Base-by-base conservation (phyloP, 2,888 invertebrate genomes). In the Lepetodrilus schrolli region DNA sequence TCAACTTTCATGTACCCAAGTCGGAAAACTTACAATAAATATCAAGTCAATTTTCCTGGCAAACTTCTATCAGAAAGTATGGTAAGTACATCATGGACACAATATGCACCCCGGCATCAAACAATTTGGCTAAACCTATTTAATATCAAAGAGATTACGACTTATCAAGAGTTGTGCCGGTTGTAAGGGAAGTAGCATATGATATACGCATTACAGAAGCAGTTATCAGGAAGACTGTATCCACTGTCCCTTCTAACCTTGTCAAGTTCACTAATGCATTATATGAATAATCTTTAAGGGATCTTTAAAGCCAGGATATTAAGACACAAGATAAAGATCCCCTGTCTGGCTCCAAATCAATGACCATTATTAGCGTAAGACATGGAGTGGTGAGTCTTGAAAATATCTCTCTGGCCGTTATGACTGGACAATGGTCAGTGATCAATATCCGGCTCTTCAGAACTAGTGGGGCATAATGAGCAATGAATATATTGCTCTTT, bases 161-260 rank as follows among this genome's bases (percentile, higher is more conserved):
- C 34, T 58, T 58, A 58, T 58, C 58, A 30, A 30, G 1, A 30
- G 10, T 30, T n/a, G 34, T 58, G 58, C n/a, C 58, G 34, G 58
- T 58, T n/a, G 58, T 30, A 30, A 17, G 58, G 58, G 26, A 26
- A 58, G 58, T 58, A 58, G 58, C 58, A 58, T 58, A 58, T 58
- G 58, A 58, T 58, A 58, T 34, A 58, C 26, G 17, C 58, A 58
- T 58, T 58, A 30, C 30, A 34, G 17, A 8, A 58, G 58, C 34
- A 30, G 34, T 58, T 58, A 58, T 58, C 58, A 58, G 34, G 58
- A 17, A 58, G 34, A n/a, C 34, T 30, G 58, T 58, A 30, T 58
- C 58, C 58, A 58, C 30, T 58, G 58, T 58, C 58, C 34, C 17
- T 34, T 26, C 58, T 26, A 17, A 58, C 58, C 58, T 58, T 34